These are phyloP conservation scores for Coenonympha glycerion DNA, from an alignment of 2,888 invertebrate species.

Conservation along the genomic window DNA sequence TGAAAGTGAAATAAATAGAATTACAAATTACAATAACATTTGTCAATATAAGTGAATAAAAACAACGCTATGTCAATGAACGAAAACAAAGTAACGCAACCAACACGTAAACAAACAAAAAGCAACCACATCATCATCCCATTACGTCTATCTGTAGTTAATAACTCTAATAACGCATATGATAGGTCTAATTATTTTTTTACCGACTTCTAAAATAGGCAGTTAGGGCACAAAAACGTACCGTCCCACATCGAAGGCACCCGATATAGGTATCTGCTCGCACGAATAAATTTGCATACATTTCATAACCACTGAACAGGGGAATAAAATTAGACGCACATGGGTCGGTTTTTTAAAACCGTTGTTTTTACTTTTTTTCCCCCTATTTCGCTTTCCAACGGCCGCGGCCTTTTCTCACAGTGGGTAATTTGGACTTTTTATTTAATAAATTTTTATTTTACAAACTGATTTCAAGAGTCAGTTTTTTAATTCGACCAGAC, in stretches of 20 bases:
- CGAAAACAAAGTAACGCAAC: background rate
- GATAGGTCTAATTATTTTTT: conserved; percentile 30
- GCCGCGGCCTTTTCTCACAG: conserved; percentile 25
- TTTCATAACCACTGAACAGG: conserved; percentile 74
- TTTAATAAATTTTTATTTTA: background rate
- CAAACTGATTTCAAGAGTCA: too few relatives aligned
- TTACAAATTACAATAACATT: too few relatives aligned
- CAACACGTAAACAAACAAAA: background rate
- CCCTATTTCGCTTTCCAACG: conserved; percentile 52
- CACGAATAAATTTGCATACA: conserved; percentile 72
- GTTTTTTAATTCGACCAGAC: too few relatives aligned
- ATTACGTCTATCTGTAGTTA: conserved; percentile 10
- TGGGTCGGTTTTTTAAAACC: conserved; percentile 58
- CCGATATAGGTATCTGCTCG: conserved; percentile 46
- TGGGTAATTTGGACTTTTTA: background rate
- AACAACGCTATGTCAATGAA: too few relatives aligned
- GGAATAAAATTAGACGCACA: conserved; percentile 74
- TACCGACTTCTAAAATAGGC: conserved; percentile 20
- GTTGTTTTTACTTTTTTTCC: conserved; percentile 57
- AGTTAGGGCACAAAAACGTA: conserved; percentile 30
- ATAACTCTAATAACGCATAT: conserved; percentile 16
- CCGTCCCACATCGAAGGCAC: conserved; percentile 40
- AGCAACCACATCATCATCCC: background rate
- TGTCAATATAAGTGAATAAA: too few relatives aligned
- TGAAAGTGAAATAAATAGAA: too few relatives aligned